Base-by-base conservation (phyloP, 2,113 vertebrate species). In the Nerophis lumbriciformis region DNA sequence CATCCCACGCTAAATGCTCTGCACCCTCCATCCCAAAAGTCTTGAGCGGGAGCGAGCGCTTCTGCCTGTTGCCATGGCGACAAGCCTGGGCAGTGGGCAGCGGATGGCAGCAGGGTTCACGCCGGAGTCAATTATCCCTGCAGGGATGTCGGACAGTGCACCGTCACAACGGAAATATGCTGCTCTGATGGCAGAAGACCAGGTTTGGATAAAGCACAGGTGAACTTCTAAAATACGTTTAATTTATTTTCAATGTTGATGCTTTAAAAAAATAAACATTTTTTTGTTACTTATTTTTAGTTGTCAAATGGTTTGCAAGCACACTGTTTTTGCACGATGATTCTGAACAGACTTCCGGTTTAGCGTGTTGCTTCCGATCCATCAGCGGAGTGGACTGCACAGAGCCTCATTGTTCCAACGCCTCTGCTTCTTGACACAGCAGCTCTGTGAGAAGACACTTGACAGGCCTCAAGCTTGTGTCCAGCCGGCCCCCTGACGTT, bases 31-130 rank as follows among this genome's bases (percentile, higher is more conserved):
- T 45, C 42, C 42, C 5, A 45, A 45, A 45, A 45, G 10, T 45
- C 38, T 12, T 45, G 42, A 45, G 39, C 39, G 11, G 12, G 42
- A n/a, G 53, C 13, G 35, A 37, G 35, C 14, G 28, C 35, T 66
- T 50, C 54, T 69, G 65, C 63, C 68, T 60, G 80, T 83, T 81
- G 56, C 71, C 75, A 77, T 73, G 69, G 78, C 9, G 63, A 81
- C 47, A 5, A 57, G 72, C 53, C 48, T 38, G 68, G 50, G 6
- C 61, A 69, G 66, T 35, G 63, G 63, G 53, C 38, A 60, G 63
- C 53, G 48, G 49, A 57, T 39, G 35, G 58, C 64, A 19, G 16
- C 53, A 71, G 28, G 67, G 72, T 59, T 73, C 77, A 68, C 66
- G n/a, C 55, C 59, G 6, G 54, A 66, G 67, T 50, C 56, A 48